These are phyloP conservation scores for Forbesichthys papilliferus DNA, from an alignment of 2,113 vertebrate species.

Conservation along the genomic window DNA sequence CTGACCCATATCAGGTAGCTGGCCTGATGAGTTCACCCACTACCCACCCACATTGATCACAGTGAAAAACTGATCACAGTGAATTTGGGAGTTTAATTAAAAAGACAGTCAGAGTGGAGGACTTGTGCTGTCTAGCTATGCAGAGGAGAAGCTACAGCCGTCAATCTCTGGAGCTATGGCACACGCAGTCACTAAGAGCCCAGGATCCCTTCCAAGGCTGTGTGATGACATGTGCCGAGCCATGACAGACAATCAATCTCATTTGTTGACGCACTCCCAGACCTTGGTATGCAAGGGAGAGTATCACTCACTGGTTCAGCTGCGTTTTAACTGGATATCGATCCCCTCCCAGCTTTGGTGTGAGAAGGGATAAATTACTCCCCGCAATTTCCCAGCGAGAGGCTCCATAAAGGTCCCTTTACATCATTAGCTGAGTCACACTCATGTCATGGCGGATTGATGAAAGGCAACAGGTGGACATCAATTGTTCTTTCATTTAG, in stretches of 20 bases:
- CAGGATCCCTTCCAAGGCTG: conserved; percentile 58
- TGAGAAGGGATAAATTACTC: conserved; percentile 60
- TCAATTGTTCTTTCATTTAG: conserved; percentile 39
- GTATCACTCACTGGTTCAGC: conserved; percentile 62
- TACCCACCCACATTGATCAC: no score
- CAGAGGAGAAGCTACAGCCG: background rate
- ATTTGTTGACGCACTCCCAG: conserved; percentile 60
- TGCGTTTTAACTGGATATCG: conserved; percentile 57
- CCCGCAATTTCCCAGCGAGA: conserved; percentile 52
- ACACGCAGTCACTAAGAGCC: conserved; percentile 35
- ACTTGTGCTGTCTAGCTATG: no score
- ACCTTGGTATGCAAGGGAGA: conserved; percentile 43
- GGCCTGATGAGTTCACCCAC: no score
- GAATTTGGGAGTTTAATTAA: no score
- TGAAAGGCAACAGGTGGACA: conserved; percentile 41
- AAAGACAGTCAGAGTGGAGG: no score
- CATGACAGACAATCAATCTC: conserved; percentile 62
- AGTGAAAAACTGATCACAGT: no score
- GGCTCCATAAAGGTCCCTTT: conserved; percentile 45
- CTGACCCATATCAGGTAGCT: no score
- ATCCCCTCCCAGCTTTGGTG: conserved; percentile 47
- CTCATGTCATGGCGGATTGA: conserved; percentile 33
- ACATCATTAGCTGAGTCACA: conserved; percentile 48
- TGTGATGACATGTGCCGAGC: conserved; percentile 35
- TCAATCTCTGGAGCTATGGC: conserved; percentile 35